These are phyloP conservation scores for Rhagonycha lutea DNA, from an alignment of 2,888 invertebrate species.

Conservation along the genomic window DNA sequence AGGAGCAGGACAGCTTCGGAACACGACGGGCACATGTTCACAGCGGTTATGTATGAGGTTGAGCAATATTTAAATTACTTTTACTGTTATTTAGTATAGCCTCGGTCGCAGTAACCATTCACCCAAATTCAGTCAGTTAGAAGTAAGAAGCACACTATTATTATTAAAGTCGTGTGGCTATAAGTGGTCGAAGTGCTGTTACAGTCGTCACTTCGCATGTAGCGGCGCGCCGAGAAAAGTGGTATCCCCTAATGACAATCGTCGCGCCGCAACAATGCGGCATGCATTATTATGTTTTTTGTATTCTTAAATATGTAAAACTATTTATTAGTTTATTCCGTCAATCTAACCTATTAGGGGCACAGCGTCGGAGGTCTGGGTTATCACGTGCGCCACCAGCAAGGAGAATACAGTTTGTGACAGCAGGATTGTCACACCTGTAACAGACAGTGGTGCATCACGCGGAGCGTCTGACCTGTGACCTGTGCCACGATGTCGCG, in stretches of 20 bases:
- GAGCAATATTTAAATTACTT: constrained; percentile 34
- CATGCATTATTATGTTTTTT: constrained; percentile 36
- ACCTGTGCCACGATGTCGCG: constrained; percentile 50
- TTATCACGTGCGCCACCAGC: constrained; percentile 98
- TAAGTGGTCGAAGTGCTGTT: constrained; percentile 55
- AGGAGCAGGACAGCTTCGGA: constrained; percentile 36
- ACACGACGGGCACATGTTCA: constrained; percentile 42
- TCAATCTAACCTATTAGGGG: constrained; percentile 88
- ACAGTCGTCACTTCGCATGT: constrained; percentile 48
- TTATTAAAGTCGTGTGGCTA: constrained; percentile 48
- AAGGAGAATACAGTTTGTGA: constrained; percentile 99
- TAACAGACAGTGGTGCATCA: constrained; percentile 68
- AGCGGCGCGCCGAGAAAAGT: constrained; percentile 43
- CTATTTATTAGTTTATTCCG: constrained; percentile 40
- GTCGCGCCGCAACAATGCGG: constrained; percentile 36
- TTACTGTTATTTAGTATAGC: constrained; percentile 45
- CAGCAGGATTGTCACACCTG: constrained; percentile 99
- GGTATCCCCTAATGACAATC: constrained; percentile 36
- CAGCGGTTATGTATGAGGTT: constrained; percentile 40
- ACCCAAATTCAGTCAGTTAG: constrained; percentile 19
- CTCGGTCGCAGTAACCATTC: constrained; percentile 44
- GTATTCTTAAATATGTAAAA: constrained; percentile 41
- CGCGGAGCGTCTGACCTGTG: constrained; percentile 56
- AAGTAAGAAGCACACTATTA: constrained; percentile 36
- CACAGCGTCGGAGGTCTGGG: constrained; percentile 98